Evolutionary conservation across 1,140 invertebrate species (phyloP).

Genomic region (Sarcophaga peregrina): DNA sequence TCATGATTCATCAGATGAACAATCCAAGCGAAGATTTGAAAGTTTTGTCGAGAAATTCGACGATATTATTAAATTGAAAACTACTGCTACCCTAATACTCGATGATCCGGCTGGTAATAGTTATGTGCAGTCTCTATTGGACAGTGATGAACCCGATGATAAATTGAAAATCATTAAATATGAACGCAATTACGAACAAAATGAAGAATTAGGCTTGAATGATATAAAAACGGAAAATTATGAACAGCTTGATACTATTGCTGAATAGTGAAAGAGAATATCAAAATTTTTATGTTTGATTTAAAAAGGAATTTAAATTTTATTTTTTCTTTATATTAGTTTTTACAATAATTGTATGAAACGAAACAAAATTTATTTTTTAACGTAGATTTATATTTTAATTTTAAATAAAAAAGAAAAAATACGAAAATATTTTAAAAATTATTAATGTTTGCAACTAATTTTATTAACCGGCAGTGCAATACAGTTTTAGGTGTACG

Average conservation of each 20-base stretch:
- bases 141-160: slow-evolving; percentile 76
- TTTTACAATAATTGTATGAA: too few relatives aligned
- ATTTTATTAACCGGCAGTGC: too few relatives aligned
- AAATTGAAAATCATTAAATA: slow-evolving; percentile 84
- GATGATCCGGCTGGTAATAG: slow-evolving; percentile 98
- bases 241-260: not conserved
- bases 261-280: not conserved
- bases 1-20: slow-evolving; percentile 77
- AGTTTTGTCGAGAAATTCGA: slow-evolving; percentile 78
- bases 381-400: too few relatives aligned
- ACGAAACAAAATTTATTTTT: too few relatives aligned
- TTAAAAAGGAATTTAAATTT: too few relatives aligned
- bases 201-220: slow-evolving; percentile 95
- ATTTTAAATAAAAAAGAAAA: too few relatives aligned
- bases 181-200: slow-evolving; percentile 88
- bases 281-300: too few relatives aligned
- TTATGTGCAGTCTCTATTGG: slow-evolving; percentile 89
- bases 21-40: slow-evolving; percentile 65
- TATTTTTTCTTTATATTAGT: too few relatives aligned
- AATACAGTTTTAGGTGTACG: too few relatives aligned
- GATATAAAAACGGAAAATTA: slow-evolving; percentile 92
- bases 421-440: too few relatives aligned
- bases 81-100: slow-evolving; percentile 81
- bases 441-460: too few relatives aligned
- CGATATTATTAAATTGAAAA: slow-evolving; percentile 75